Evolutionary conservation across 2,797 vertebrate genomes (phyloP).

Genomic region (Distichodus sexfasciatus): DNA sequence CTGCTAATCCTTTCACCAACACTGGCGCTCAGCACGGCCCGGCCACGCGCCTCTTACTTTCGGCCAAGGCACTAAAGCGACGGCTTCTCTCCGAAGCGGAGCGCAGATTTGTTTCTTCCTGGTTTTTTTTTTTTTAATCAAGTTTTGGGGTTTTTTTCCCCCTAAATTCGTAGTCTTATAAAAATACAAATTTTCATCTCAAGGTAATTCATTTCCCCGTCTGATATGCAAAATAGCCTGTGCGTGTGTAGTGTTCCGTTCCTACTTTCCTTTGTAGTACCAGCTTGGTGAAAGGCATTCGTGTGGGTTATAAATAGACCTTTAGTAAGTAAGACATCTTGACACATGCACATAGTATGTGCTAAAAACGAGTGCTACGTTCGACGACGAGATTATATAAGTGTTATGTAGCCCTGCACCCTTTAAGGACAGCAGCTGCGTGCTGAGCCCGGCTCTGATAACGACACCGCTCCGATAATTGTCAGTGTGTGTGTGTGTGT

Average conservation of each 20-base stretch:
- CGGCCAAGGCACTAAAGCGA: slow-evolving; percentile 79
- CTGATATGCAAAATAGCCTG: slow-evolving; percentile 69
- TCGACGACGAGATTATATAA: slow-evolving; percentile 62
- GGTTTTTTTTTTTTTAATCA: slow-evolving; percentile 42
- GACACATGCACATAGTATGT: slow-evolving; percentile 69
- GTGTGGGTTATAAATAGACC: slow-evolving; percentile 59
- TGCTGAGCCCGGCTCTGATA: slow-evolving; percentile 30
- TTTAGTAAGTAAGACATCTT: slow-evolving; percentile 59
- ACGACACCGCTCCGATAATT: slow-evolving; percentile 6
- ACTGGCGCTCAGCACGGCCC: slow-evolving; percentile 58
- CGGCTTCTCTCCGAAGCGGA: slow-evolving; percentile 58
- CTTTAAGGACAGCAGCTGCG: slow-evolving; percentile 66
- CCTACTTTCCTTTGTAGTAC: slow-evolving; percentile 65
- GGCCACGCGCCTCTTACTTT: slow-evolving; percentile 65
- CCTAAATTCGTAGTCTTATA: slow-evolving; percentile 81
- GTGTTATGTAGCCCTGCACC: slow-evolving; percentile 59
- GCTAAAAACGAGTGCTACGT: slow-evolving; percentile 53
- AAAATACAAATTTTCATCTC: slow-evolving; percentile 71
- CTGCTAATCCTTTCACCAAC: slow-evolving; percentile 88
- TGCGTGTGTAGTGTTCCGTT: too few relatives aligned
- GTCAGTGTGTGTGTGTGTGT: too few relatives aligned
- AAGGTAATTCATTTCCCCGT: slow-evolving; percentile 81
- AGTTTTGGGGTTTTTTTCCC: too few relatives aligned
- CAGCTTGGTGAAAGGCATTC: slow-evolving; percentile 92
- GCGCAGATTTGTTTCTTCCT: slow-evolving; percentile 39